Base-by-base conservation (phyloP, 2,888 invertebrate species). In the Idaea straminata region DNA sequence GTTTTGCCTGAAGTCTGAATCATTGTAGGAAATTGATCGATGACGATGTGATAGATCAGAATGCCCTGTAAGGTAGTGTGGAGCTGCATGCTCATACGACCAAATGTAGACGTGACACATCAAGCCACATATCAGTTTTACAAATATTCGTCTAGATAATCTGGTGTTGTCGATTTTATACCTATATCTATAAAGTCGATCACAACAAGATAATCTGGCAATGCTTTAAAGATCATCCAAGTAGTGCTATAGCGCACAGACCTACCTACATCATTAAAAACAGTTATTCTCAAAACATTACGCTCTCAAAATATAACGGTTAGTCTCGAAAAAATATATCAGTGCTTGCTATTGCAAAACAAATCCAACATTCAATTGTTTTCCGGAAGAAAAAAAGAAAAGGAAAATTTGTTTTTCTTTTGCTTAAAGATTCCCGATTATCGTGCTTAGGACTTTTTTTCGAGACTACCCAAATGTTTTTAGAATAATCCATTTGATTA, bases 231-330 rank as follows among this genome's bases (percentile, higher is more conserved):
- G 83, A 87, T 88, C 84, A 88, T 87, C 84, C 81, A 79, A 79
- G 83, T 88, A 89, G 88, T 89, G 91, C 91, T 91, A 90, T 86
- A 87, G 88, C 89, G 92, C 91, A 92, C 91, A 91, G 88, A 83
- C 75, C 75, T 82, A 84, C 78, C 79, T 83, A 85, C 81, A 83
- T 84, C 83, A 83, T 82, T 85, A 84, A 47, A 47, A 13, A 47
- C 13, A 47, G 47, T 47, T 47, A 47, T 47, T 47, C 47, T 47
- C 47, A 47, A 47, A 25, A 47, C 13, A 47, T 47, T 47, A 13
- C 13, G 47, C 13, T 47, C 47, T 47, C 47, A 47, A 47, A 47
- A 47, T 47, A 47, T 3, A 13, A 47, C 10, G 47, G 47, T 47
- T 10, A 10, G 47, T 47, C 13, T 47, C 47, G 47, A 47, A 47